Percentiles rank a stretch among this genome's conserved stretches.
Evolutionary conservation across 2,888 invertebrate genomes (phyloP).

Genomic region (Scotopteryx bipunctaria): DNA sequence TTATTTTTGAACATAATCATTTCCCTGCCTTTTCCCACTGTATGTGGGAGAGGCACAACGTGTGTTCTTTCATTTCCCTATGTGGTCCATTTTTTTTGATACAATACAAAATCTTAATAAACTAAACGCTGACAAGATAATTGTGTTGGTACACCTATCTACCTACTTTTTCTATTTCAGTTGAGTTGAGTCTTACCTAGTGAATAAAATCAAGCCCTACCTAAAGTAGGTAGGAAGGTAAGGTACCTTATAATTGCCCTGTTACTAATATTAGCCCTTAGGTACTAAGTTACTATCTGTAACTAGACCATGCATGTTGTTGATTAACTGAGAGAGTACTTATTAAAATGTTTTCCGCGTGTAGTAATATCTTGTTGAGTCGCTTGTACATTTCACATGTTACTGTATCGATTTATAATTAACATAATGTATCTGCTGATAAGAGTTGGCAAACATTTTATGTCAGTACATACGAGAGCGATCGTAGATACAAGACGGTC

Average conservation of each 20-base stretch:
- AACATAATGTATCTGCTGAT: constrained; percentile 28
- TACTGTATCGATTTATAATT: constrained; percentile 27
- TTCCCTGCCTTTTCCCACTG: too few relatives aligned
- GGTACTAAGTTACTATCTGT: constrained; percentile 6
- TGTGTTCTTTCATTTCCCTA: too few relatives aligned
- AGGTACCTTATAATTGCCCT: not conserved
- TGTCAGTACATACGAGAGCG: not conserved
- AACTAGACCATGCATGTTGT: constrained; percentile 28
- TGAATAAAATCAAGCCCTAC: too few relatives aligned
- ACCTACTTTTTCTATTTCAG: too few relatives aligned
- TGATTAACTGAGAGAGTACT: constrained; percentile 26
- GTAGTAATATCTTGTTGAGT: constrained; percentile 29
- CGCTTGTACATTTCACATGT: constrained; percentile 23
- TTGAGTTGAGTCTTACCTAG: too few relatives aligned
- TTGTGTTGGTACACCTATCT: too few relatives aligned
- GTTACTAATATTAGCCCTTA: not conserved
- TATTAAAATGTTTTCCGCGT: constrained; percentile 33
- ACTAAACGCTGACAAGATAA: too few relatives aligned
- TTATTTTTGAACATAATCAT: too few relatives aligned
- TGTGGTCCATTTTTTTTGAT: too few relatives aligned
- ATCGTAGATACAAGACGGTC: not conserved
- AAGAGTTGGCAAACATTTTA: constrained; percentile 17
- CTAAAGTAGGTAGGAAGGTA: too few relatives aligned
- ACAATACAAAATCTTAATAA: too few relatives aligned
- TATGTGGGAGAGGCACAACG: too few relatives aligned